Evolutionary conservation across 2,113 vertebrate genomes (phyloP).

Genomic region (Gambusia affinis): DNA sequence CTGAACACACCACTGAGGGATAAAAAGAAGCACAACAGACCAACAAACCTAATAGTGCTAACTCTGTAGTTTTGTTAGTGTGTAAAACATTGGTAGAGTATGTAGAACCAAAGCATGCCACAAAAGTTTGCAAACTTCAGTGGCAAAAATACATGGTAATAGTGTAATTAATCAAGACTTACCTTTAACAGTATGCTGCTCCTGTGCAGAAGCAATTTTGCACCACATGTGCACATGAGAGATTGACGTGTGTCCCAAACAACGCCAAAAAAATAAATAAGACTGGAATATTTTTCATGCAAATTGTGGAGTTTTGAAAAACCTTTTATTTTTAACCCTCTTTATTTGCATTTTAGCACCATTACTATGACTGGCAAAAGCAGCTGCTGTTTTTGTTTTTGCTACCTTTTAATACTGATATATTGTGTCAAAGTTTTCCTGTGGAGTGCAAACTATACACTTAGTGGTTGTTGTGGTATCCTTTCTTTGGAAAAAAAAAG

Average conservation of each 20-base stretch:
- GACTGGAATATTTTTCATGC: no score
- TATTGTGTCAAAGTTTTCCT: no score
- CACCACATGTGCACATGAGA: neutral
- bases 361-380: neutral
- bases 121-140: no score
- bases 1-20: no score
- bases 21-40: no score
- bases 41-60: no score
- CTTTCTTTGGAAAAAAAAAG: no score
- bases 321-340: neutral
- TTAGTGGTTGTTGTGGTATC: neutral
- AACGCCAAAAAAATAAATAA: neutral
- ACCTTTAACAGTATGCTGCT: neutral
- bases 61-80: no score
- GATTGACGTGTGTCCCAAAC: neutral
- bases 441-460: neutral
- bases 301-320: neutral
- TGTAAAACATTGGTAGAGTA: neutral
- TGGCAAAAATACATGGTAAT: neutral
- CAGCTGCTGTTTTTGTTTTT: neutral
- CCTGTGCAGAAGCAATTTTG: no score
- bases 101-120: no score
- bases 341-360: neutral
- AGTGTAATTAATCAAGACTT: neutral
- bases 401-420: neutral